Conservation (phyloP, 2,113 vertebrate species). For the Craseonycteris thonglongyai region DNA sequence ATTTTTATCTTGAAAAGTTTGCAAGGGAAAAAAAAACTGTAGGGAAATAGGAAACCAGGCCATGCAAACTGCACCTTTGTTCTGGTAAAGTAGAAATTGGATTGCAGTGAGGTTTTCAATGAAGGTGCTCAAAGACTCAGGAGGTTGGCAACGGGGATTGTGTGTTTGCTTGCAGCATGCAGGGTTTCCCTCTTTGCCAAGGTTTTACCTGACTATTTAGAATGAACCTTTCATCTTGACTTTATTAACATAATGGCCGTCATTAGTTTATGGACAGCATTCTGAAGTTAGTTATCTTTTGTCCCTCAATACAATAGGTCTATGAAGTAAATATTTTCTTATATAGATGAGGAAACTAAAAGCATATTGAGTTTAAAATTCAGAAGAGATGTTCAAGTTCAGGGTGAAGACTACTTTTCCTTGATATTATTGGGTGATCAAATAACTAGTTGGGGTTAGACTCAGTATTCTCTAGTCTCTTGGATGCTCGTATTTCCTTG, state of each 20-base stretch:
- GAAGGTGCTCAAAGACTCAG: not conserved
- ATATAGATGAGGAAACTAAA: not conserved
- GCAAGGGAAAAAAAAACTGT: conserved; percentile 39
- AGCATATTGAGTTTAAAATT: not conserved
- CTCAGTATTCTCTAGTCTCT: not conserved
- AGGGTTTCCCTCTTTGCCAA: not conserved
- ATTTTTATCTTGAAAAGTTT: conserved; percentile 59
- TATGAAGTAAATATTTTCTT: not conserved
- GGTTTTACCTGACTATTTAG: not conserved
- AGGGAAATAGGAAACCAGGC: not conserved
- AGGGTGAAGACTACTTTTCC: not conserved
- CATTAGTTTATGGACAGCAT: not conserved
- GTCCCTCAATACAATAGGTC: not conserved
- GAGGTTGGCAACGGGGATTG: not conserved
- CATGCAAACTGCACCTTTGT: conserved; percentile 3
- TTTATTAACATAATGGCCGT: not conserved
- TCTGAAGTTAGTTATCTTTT: conserved; percentile 9
- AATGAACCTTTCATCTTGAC: not conserved
- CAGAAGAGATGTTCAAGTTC: not conserved
- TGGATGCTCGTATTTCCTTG: not conserved
- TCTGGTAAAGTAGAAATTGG: not conserved
- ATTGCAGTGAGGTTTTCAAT: not conserved
- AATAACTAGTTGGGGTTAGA: not conserved
- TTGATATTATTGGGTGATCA: not conserved
- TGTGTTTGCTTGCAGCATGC: not conserved